phyloP scores from a whole-genome alignment of 2,797 vertebrate genomes.

The Nothura maculosa region DNA sequence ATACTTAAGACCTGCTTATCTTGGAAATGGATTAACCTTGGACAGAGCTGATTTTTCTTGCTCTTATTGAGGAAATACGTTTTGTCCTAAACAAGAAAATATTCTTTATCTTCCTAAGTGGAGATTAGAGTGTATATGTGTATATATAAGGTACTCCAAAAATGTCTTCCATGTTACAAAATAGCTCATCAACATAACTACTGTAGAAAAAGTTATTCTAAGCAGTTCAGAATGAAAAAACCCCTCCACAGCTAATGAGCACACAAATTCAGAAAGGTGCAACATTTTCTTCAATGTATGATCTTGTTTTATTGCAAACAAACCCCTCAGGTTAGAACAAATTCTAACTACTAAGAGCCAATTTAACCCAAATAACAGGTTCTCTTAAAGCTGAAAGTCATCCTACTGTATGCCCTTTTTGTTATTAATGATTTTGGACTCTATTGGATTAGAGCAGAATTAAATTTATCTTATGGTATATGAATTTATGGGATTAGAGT shows the following conservation, averaged over 20 bases:
- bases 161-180: not conserved
- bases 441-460: not conserved
- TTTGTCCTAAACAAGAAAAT: no score
- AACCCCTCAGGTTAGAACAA: not conserved
- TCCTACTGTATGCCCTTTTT: not conserved
- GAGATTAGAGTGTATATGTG: no score
- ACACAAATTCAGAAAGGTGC: not conserved
- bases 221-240: not conserved
- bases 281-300: fast-evolving
- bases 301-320: not conserved
- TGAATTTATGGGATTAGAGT: not conserved
- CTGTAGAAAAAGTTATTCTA: not conserved
- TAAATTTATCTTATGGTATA: not conserved
- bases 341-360: not conserved
- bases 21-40: not conserved
- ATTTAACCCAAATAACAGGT: not conserved
- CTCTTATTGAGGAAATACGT: not conserved
- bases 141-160: not conserved
- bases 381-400: not conserved
- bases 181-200: not conserved
- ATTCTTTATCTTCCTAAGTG: not conserved
- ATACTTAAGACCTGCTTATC: not conserved
- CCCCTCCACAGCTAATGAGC: not conserved
- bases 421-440: not conserved
- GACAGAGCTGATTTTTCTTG: not conserved